Conservation (phyloP, 2,888 invertebrate species). For the Leptopterna dolabrata region DNA sequence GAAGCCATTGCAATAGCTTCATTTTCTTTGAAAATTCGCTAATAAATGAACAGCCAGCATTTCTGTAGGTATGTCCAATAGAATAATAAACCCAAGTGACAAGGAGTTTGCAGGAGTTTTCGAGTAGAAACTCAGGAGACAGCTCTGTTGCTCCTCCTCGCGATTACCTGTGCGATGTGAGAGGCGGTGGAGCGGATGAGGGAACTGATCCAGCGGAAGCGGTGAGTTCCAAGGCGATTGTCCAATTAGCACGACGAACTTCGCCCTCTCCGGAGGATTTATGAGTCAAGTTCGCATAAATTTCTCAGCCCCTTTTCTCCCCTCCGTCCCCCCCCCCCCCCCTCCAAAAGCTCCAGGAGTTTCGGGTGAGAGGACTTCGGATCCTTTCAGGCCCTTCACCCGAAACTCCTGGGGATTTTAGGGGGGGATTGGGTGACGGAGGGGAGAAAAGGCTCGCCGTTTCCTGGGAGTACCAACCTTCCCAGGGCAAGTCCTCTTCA, state of each 20-base stretch:
- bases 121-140: neutral
- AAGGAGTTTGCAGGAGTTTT: neutral
- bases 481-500: slow-evolving; percentile 42
- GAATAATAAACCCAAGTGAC: too few species aligned
- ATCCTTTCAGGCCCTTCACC: neutral
- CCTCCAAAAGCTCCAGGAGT: too few species aligned
- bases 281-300: slow-evolving; percentile 2
- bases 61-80: too few species aligned
- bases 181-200: neutral
- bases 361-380: neutral
- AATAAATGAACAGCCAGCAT: too few species aligned
- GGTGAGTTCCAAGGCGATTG: neutral
- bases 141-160: neutral
- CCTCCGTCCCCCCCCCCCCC: too few species aligned
- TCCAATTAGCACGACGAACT: slow-evolving; percentile 15
- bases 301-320: neutral
- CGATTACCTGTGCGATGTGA: neutral
- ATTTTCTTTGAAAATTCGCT: too few species aligned
- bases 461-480: slow-evolving; percentile 13
- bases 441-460: neutral
- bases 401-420: neutral
- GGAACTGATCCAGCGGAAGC: neutral
- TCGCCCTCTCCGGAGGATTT: slow-evolving; percentile 6
- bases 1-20: too few species aligned
- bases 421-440: neutral